Evolutionary conservation across 1,140 invertebrate species (phyloP).

Genomic region (Periplaneta americana): DNA sequence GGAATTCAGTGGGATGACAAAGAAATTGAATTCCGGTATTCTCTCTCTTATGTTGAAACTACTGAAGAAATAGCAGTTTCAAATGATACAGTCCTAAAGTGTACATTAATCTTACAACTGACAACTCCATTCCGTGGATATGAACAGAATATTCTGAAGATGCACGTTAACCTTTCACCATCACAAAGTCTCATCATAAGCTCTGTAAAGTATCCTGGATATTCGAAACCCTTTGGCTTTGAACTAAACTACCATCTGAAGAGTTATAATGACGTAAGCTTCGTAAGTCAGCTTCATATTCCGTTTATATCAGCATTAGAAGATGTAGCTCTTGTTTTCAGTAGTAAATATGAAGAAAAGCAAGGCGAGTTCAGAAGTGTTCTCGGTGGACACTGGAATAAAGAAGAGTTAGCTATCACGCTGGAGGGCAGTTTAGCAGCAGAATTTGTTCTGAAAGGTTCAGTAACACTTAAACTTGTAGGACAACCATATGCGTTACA

Average conservation of each 20-base stretch:
- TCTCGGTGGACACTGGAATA: not conserved
- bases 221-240: not conserved
- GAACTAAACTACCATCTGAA: constrained; percentile 1
- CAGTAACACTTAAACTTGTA: not conserved
- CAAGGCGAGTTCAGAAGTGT: not conserved
- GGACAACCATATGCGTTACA: not conserved
- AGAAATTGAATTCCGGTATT: not conserved
- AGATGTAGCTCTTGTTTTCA: not conserved
- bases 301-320: not conserved
- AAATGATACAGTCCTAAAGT: not conserved
- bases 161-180: not conserved
- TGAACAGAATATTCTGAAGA: not conserved
- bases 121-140: not conserved
- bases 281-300: constrained; percentile 2
- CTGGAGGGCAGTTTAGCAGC: not conserved
- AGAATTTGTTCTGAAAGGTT: not conserved
- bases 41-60: not conserved
- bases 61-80: not conserved
- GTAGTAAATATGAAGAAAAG: not conserved
- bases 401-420: constrained; percentile 6
- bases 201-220: not conserved
- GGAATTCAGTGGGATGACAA: not conserved
- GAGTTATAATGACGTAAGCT: not conserved
- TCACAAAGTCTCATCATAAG: not conserved
- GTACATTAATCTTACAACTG: not conserved